Evolutionary conservation across 2,113 vertebrate species (phyloP).

Genomic region (Megaleporinus macrocephalus): DNA sequence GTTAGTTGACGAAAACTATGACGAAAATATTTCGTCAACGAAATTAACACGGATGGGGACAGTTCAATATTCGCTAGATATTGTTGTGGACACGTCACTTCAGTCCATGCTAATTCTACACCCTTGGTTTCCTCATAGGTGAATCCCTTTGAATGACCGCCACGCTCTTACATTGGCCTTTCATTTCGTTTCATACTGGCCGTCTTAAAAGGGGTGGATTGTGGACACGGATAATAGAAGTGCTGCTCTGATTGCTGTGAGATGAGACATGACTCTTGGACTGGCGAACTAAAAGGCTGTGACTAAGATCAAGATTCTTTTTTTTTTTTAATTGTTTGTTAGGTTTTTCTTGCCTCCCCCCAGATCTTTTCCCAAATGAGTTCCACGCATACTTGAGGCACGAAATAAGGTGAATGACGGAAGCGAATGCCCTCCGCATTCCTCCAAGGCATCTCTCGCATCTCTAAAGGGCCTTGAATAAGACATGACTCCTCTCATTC

Average conservation of each 20-base stretch:
- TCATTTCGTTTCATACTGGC: not conserved
- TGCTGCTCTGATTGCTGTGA: not conserved
- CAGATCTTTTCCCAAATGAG: not conserved
- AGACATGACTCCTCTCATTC: slow-evolving; percentile 8
- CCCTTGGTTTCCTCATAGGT: no score
- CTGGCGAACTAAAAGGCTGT: not conserved
- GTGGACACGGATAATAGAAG: not conserved
- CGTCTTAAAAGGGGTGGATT: not conserved
- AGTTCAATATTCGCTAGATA: no score
- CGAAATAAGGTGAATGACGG: not conserved
- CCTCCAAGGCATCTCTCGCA: not conserved
- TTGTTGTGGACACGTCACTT: no score
- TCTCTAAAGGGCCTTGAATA: slow-evolving; percentile 16
- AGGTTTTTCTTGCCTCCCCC: not conserved
- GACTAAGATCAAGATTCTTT: not conserved
- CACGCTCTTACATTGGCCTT: no score
- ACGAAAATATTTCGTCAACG: no score
- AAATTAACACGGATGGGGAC: no score
- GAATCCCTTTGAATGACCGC: no score
- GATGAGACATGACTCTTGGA: not conserved
- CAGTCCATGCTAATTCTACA: no score
- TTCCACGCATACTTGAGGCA: not conserved
- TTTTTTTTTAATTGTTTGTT: no score
- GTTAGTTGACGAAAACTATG: no score
- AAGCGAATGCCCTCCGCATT: not conserved